phyloP scores from a whole-genome alignment of 2,113 vertebrate species.

The Monopterus albus region DNA sequence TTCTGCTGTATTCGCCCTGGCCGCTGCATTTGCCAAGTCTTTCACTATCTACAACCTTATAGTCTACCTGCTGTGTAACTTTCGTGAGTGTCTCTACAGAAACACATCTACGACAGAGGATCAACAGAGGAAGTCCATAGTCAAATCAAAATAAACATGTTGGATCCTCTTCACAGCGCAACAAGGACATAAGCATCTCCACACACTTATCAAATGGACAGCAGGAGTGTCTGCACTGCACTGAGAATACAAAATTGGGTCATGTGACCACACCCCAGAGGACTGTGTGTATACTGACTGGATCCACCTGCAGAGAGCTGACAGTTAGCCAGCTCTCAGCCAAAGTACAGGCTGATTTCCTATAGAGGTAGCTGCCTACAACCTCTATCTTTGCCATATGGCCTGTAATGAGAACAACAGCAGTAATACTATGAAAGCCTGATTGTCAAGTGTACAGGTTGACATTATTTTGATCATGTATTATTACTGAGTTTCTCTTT shows the following conservation, averaged over 20 bases:
- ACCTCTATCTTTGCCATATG: neutral
- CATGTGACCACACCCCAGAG: slow-evolving; percentile 55
- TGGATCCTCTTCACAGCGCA: slow-evolving; percentile 37
- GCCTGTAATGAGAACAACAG: too few species aligned
- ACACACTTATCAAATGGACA: slow-evolving; percentile 72
- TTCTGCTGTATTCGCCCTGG: slow-evolving; percentile 80
- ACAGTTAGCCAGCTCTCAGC: slow-evolving; percentile 69
- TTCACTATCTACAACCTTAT: slow-evolving; percentile 87
- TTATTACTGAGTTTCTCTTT: too few species aligned
- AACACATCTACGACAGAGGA: slow-evolving; percentile 69
- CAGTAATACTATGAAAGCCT: too few species aligned
- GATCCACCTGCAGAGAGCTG: slow-evolving; percentile 71
- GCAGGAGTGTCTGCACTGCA: slow-evolving; percentile 69
- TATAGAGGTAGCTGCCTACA: slow-evolving; percentile 65
- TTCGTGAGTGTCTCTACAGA: slow-evolving; percentile 79
- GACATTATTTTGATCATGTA: too few species aligned
- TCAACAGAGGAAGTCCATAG: slow-evolving; percentile 64
- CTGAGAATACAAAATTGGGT: slow-evolving; percentile 28
- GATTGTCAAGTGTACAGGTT: too few species aligned
- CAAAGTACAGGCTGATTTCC: slow-evolving; percentile 65
- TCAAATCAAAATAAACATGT: slow-evolving; percentile 31
- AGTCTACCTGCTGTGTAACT: slow-evolving; percentile 86
- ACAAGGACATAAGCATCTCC: slow-evolving; percentile 61
- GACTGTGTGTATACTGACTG: slow-evolving; percentile 70
- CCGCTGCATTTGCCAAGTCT: slow-evolving; percentile 84